Conservation (phyloP, 2,888 invertebrate species). For the Torymus tubicola region DNA sequence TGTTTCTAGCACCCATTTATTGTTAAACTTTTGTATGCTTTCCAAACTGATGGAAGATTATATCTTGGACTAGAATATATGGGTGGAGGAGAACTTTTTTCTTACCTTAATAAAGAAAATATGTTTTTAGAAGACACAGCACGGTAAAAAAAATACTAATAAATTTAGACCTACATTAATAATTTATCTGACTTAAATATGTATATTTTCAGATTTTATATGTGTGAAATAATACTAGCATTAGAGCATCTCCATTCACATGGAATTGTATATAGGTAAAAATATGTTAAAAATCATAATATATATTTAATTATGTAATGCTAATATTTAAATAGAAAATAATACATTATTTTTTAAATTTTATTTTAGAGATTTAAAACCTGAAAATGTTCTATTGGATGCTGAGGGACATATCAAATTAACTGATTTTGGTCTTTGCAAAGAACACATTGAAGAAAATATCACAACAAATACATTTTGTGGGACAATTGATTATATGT, state of each 20-base stretch:
- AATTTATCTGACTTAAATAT: slow-evolving; percentile 28
- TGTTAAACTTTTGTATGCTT: slow-evolving; percentile 86
- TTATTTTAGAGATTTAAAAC: slow-evolving; percentile 92
- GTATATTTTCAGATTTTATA: slow-evolving; percentile 78
- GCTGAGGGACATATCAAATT: slow-evolving; percentile 89
- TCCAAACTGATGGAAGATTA: slow-evolving; percentile 86
- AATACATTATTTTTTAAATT: neutral
- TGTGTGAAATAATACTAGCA: slow-evolving; percentile 84
- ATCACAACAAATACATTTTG: slow-evolving; percentile 98
- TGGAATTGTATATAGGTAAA: slow-evolving; percentile 82
- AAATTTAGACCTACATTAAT: neutral
- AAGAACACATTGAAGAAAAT: slow-evolving; percentile 81
- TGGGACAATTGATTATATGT: slow-evolving; percentile 99
- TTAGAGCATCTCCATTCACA: slow-evolving; percentile 83
- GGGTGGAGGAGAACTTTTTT: slow-evolving; percentile 85
- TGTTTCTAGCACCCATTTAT: slow-evolving; percentile 83
- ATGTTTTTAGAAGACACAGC: slow-evolving; percentile 86
- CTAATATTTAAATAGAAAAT: no score
- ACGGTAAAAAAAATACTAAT: slow-evolving; percentile 73
- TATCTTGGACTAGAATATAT: slow-evolving; percentile 86
- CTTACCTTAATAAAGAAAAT: slow-evolving; percentile 85
- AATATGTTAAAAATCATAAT: neutral
- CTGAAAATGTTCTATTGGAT: slow-evolving; percentile 98
- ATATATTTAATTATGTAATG: neutral
- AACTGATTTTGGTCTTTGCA: slow-evolving; percentile 73